Base-by-base conservation (phyloP, 2,797 vertebrate species). In the Odontamblyopus rebecca region DNA sequence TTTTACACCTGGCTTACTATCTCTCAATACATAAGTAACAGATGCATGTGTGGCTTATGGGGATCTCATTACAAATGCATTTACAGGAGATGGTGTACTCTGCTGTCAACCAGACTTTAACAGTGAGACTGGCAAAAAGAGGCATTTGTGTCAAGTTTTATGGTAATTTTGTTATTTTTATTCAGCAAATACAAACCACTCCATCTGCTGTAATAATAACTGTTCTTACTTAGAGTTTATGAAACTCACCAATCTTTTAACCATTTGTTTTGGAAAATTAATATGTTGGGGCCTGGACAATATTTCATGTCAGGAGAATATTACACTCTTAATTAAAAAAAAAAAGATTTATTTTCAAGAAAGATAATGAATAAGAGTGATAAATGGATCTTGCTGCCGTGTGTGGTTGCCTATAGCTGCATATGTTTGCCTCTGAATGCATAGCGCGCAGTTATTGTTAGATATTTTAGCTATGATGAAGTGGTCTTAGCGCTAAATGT, bases 51-150 rank as follows among this genome's bases (percentile, higher is more conserved):
- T 16, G 16, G 59, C 59, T 32, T 61, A 32, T 61, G 19, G 7
- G 38, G 61, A n/a, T 35, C 60, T 61, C 6, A 61, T 38, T 62
- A 62, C 61, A 62, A 38, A 62, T n/a, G 35, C 61, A 62, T 62
- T 32, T 62, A n/a, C 61, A 62, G 30, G 30, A 18, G 18, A 38
- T 62, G 61, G 6, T 13, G 30, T n/a, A n/a, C 7, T 18, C 61
- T 35, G 18, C 61, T 30, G 59, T 61, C 61, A 35, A 5, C 8
- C 30, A 3, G 1, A 32, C 59, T 61, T 61, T 61, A 16, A 61
- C 32, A 61, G 29, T 61, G 59, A 16, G 27, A 6, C 27, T 15
- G 29, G 16, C 13, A 18, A 32, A 4, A 16, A 18, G 29, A 35
- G 23, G 23, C 23, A 23, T 23, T 23, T 23, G 23, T 23, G 23